A percentile compares a stretch with the other conserved stretches of the same genome.
Conservation (phyloP, 1,140 invertebrate species). For the Aphis gossypii region DNA sequence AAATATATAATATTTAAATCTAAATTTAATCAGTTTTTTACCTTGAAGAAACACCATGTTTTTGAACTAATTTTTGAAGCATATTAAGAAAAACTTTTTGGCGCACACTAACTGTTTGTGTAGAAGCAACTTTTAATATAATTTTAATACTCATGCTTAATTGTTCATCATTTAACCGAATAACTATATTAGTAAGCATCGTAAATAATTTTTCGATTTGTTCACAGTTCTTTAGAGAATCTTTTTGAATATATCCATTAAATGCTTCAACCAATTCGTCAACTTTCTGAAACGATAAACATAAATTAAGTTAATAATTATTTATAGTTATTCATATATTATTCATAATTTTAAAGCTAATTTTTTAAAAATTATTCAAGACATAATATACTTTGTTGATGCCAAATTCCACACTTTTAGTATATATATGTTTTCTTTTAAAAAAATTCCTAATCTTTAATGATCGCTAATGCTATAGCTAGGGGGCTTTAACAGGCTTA, state of each 20-base stretch:
- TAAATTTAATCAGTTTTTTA: not conserved
- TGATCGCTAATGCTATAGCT: too few species aligned
- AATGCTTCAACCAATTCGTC: slow-evolving; percentile 50
- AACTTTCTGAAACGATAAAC: slow-evolving; percentile 48
- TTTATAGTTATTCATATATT: not conserved
- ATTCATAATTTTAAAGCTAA: too few species aligned
- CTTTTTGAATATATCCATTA: slow-evolving; percentile 53
- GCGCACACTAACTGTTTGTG: slow-evolving; percentile 43
- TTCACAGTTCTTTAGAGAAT: slow-evolving; percentile 42
- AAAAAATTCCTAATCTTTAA: too few species aligned
- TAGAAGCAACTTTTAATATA: slow-evolving; percentile 53
- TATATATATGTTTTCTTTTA: too few species aligned
- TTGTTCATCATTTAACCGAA: slow-evolving; percentile 45
- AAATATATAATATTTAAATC: not conserved
- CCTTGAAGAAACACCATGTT: slow-evolving; percentile 53
- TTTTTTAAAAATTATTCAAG: too few species aligned
- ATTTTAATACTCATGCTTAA: slow-evolving; percentile 28
- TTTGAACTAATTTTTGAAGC: slow-evolving; percentile 46
- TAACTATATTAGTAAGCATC: slow-evolving; percentile 11
- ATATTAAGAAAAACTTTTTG: slow-evolving; percentile 56
- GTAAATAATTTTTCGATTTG: slow-evolving; percentile 49
- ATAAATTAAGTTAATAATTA: not conserved
- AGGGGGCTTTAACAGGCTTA: not conserved
- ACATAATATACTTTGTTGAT: too few species aligned
- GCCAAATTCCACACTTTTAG: too few species aligned